Evolutionary conservation across 2,888 invertebrate species (phyloP).

Genomic region (Tenthredo distinguenda): DNA sequence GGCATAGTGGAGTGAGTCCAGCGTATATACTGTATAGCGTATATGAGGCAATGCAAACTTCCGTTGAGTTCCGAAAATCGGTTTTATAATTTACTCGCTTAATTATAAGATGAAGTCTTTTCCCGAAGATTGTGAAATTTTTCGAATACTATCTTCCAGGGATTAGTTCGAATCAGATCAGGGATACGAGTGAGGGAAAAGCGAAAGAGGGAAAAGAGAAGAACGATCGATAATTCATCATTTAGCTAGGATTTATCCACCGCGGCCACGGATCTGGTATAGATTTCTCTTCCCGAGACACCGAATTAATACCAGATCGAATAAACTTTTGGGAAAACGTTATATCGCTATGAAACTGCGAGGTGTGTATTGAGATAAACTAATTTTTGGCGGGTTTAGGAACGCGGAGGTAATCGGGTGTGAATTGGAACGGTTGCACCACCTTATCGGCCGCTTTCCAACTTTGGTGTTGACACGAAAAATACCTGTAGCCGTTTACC

Average conservation of each 20-base stretch:
- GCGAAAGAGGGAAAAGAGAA: too few relatives aligned
- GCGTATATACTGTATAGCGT: too few relatives aligned
- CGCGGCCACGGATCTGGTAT: not conserved
- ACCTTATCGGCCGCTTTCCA: slow-evolving; percentile 57
- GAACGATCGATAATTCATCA: not conserved
- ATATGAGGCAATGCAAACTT: not conserved
- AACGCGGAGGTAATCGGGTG: slow-evolving; percentile 39
- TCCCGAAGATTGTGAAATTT: not conserved
- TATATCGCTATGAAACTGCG: not conserved
- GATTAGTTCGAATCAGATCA: not conserved
- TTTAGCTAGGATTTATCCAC: not conserved
- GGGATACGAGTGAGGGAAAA: not conserved
- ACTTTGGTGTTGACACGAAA: slow-evolving; percentile 54
- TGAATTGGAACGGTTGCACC: slow-evolving; percentile 31
- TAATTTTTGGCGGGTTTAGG: not conserved
- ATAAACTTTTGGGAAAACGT: not conserved
- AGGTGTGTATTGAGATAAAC: not conserved
- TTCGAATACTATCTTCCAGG: not conserved
- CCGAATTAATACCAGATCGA: not conserved
- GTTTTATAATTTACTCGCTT: not conserved
- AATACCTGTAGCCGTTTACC: not conserved
- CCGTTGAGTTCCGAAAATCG: not conserved
- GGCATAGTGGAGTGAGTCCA: too few relatives aligned
- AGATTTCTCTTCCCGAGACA: not conserved
- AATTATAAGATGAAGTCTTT: not conserved